Conservation (phyloP, 92 coral and sea anemone species). For the Epizoanthus scotinus region DNA sequence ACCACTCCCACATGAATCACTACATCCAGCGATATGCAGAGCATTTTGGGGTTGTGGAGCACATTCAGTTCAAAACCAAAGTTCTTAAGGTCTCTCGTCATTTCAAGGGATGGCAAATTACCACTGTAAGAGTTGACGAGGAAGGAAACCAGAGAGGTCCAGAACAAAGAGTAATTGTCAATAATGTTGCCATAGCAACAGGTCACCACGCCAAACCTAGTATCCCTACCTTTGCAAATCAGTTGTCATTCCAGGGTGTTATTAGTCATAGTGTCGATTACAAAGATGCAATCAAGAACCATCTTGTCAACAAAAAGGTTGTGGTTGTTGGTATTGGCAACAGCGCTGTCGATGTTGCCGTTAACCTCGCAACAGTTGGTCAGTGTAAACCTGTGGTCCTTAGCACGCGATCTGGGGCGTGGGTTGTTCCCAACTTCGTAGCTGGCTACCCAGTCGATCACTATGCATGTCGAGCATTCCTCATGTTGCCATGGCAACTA, state of each 20-base stretch:
- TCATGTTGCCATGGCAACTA: slow-evolving; percentile 77
- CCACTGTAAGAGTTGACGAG: slow-evolving; percentile 48
- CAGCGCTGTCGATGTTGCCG: slow-evolving; percentile 88
- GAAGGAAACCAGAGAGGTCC: slow-evolving; percentile 27
- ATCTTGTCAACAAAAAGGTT: slow-evolving; percentile 61
- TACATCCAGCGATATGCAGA: slow-evolving; percentile 70
- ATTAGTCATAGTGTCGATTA: slow-evolving; percentile 69
- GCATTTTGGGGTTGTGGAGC: slow-evolving; percentile 58
- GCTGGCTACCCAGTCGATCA: slow-evolving; percentile 73
- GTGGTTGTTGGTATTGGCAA: slow-evolving; percentile 84
- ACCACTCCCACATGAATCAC: slow-evolving; percentile 67
- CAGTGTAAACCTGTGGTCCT: slow-evolving; percentile 60
- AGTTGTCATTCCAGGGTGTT: slow-evolving; percentile 59
- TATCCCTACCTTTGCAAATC: slow-evolving; percentile 67
- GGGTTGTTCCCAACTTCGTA: slow-evolving; percentile 73
- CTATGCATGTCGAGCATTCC: slow-evolving; percentile 76
- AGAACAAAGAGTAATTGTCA: slow-evolving; percentile 33
- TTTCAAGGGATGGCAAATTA: slow-evolving; percentile 59
- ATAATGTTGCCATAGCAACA: slow-evolving; percentile 84
- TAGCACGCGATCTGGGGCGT: slow-evolving; percentile 82
- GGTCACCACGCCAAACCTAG: slow-evolving; percentile 81
- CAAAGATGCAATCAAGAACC: slow-evolving; percentile 76
- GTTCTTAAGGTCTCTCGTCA: slow-evolving; percentile 44
- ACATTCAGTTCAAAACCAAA: slow-evolving; percentile 65
- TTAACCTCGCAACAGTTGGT: slow-evolving; percentile 64